Base-by-base conservation (phyloP, 2,113 vertebrate species). In the Gracilinanus agilis region DNA sequence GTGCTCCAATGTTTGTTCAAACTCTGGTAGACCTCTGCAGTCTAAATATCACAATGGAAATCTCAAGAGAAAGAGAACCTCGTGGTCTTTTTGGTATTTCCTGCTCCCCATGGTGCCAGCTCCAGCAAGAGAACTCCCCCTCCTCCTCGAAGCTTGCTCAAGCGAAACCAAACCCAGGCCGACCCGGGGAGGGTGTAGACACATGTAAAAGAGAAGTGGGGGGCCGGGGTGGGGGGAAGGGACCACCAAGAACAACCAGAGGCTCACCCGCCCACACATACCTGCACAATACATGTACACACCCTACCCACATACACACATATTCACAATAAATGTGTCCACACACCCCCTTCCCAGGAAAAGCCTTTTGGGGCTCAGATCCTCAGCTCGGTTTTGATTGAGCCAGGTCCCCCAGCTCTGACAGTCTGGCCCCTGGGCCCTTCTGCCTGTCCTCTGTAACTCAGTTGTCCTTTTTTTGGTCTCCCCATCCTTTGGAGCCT, bases 381-480 rank as follows among this genome's bases (percentile, higher is more conserved):
- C 90, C 44, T 92, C 92, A 92, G 88, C 54, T 92, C 92, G 54
- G 0, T 93, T 29, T 91, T 95, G 93, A 94, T 89, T 23, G 0
- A 92, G 67, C 61, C 2, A 11, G 88, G 90, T 92, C 92, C 75
- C 90, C 89, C 53, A 83, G 49, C 34, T 61, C 94, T 96, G 75
- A 61, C 91, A 91, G 89, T 94, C 27, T 24, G 8, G 25, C 44
- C 55, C 44, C 91, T 34, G 2, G 12, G 75, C 58, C 92, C 94
- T 97, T 92, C 49, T 94, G 6, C 21, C 34, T 40, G 16, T 8
- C 4, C n/a, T n/a, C 67, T 75, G 29, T 67, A 91, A 90, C 54
- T 90, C 9, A 29, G 56, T 11, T n/a, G 0, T 44, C 56, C 83
- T 75, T 90, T 95, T 94, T 95, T 94, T 97, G 95, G 96, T 96